These are phyloP conservation scores for Gisinianus flammeolus DNA, from an alignment of 2,888 invertebrate genomes.

Conservation along the genomic window DNA sequence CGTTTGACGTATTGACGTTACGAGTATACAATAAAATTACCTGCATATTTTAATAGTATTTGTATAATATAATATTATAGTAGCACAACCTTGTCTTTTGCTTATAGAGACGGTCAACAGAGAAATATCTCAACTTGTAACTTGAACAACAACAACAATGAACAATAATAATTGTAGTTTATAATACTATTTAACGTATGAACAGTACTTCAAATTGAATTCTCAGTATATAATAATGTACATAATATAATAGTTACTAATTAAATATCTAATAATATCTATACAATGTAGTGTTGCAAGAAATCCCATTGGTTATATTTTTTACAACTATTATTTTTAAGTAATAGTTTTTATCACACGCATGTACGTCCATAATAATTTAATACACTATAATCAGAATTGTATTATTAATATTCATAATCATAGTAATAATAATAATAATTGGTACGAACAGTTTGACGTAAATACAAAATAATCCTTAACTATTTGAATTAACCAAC, in stretches of 20 bases:
- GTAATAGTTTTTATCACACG: neutral
- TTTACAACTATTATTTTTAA: neutral
- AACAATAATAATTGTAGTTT: neutral
- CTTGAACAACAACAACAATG: neutral
- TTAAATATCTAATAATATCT: neutral
- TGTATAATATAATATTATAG: neutral
- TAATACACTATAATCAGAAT: neutral
- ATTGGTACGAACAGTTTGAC: neutral
- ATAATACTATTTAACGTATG: neutral
- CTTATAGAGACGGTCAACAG: slow-evolving; percentile 35
- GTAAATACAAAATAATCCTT: neutral
- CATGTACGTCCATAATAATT: neutral
- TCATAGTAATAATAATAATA: neutral
- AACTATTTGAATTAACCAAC: neutral
- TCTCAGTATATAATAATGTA: too few relatives aligned
- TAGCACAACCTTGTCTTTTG: slow-evolving; percentile 36
- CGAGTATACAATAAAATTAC: neutral
- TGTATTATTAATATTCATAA: too few relatives aligned
- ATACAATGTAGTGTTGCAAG: neutral
- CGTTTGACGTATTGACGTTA: too few relatives aligned
- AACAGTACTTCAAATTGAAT: neutral
- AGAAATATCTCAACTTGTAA: slow-evolving; percentile 22
- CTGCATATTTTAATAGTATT: neutral
- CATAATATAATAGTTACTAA: neutral
- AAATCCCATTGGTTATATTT: slow-evolving; percentile 1